Evolutionary conservation across 2,113 vertebrate genomes (phyloP).

Genomic region (Pyxicephalus adspersus): DNA sequence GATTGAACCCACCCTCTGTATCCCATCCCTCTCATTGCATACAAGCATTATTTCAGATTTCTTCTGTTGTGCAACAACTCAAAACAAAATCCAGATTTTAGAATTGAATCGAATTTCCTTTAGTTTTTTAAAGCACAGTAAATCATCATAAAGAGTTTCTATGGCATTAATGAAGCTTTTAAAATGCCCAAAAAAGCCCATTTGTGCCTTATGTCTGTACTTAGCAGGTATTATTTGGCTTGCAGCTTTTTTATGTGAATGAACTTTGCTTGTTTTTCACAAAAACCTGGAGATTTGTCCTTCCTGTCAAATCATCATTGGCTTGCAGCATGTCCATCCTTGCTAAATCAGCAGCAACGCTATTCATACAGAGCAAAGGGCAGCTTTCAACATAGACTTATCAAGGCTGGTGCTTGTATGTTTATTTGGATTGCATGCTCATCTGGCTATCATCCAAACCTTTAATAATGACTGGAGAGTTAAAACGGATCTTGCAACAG

Average conservation of each 20-base stretch:
- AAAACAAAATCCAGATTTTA: no score
- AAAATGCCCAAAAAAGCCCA: no score
- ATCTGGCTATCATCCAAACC: not conserved
- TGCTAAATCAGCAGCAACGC: slow-evolving; percentile 38
- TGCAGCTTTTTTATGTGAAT: not conserved
- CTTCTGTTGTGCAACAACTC: no score
- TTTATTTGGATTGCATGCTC: not conserved
- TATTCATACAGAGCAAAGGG: slow-evolving; percentile 32
- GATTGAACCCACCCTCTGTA: no score
- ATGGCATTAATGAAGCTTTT: no score
- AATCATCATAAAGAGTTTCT: no score
- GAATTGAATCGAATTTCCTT: no score
- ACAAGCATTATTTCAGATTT: no score
- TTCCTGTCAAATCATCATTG: not conserved
- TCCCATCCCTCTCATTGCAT: no score
- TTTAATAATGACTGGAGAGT: not conserved
- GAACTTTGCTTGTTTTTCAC: slow-evolving; percentile 30
- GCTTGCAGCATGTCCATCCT: slow-evolving; percentile 8
- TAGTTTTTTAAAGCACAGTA: no score
- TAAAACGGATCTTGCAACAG: not conserved
- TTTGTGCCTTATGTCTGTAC: no score
- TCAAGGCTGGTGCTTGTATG: not conserved
- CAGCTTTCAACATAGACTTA: slow-evolving; percentile 15
- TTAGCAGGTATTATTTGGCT: not conserved
- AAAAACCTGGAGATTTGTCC: not conserved